Evolutionary conservation across 30 jellyfish, hydroid and myxozoan species (phyloP).

Genomic region (Sanderia malayensis): DNA sequence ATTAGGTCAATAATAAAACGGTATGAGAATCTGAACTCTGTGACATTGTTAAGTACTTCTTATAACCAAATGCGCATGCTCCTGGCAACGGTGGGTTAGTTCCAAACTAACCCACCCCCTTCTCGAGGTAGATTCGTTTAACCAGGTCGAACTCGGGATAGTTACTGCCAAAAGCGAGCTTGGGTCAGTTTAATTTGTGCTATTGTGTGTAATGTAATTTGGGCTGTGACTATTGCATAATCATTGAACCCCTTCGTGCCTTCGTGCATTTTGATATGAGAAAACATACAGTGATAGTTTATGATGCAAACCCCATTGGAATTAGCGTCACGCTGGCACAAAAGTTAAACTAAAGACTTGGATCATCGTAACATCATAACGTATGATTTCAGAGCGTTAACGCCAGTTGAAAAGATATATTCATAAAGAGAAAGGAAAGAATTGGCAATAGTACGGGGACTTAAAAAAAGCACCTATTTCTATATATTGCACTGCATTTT

Average conservation of each 20-base stretch:
- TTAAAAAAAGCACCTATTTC: constrained; percentile 8
- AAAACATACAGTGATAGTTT: constrained; percentile 15
- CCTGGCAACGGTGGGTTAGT: too few species aligned
- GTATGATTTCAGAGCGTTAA: constrained; percentile 27
- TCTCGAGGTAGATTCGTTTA: too few species aligned
- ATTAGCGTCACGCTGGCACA: constrained; percentile 17
- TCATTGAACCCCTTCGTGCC: constrained; percentile 12
- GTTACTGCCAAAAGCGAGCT: too few species aligned
- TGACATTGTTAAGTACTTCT: too few species aligned
- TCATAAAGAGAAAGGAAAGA: constrained; percentile 37
- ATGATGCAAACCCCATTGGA: constrained; percentile 42
- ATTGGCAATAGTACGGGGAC: constrained; percentile 35
- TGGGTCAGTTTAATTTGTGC: too few species aligned
- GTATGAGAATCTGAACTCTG: too few species aligned
- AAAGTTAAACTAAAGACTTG: constrained; percentile 14
- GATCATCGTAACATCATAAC: constrained; percentile 35
- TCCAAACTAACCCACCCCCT: too few species aligned
- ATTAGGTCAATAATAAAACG: not conserved
- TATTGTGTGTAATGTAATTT: too few species aligned
- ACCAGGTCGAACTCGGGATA: too few species aligned
- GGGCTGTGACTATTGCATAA: not conserved
- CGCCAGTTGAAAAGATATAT: constrained; percentile 29
- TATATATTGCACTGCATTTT: constrained; percentile 22
- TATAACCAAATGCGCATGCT: too few species aligned
- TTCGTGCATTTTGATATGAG: not conserved